A percentile compares a stretch with the other conserved stretches of the same genome.
These are phyloP conservation scores for Trachymyrmex cornetzi DNA, from an alignment of 1,140 invertebrate species.

Conservation along the genomic window DNA sequence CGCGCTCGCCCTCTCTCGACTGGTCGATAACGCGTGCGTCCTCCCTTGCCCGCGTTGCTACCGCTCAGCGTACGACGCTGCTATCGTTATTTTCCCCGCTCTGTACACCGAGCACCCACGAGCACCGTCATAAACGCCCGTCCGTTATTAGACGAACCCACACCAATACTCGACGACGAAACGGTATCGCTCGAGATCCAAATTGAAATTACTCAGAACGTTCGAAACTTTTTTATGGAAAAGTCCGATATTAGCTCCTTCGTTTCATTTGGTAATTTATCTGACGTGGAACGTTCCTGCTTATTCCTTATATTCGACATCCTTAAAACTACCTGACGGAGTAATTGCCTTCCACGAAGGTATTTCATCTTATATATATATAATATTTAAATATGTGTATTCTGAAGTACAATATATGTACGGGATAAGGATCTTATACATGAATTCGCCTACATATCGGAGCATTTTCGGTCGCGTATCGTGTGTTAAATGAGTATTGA, in stretches of 20 bases:
- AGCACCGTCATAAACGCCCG: conserved; percentile 19
- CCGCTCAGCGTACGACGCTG: conserved; percentile 69
- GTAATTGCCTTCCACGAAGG: neutral
- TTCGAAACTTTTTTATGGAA: neutral
- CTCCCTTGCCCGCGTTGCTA: conserved; percentile 71
- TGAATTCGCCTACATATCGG: neutral
- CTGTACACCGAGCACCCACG: conserved; percentile 4
- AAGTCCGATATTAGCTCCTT: neutral
- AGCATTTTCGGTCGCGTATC: neutral
- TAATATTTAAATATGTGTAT: neutral
- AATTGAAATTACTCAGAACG: neutral
- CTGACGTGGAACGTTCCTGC: neutral
- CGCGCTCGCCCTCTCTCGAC: conserved; percentile 74
- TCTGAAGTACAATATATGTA: neutral
- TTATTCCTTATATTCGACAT: neutral
- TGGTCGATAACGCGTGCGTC: conserved; percentile 83
- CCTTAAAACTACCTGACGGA: neutral
- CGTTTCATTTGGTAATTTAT: neutral
- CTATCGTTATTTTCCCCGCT: conserved; percentile 79
- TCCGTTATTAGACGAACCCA: conserved; percentile 17
- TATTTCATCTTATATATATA: too few species aligned
- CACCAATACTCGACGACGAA: neutral
- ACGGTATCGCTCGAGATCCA: neutral
- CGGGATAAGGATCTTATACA: neutral
- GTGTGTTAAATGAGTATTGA: neutral